phyloP scores from a whole-genome alignment of 2,113 vertebrate genomes.

The Mungos mungo region DNA sequence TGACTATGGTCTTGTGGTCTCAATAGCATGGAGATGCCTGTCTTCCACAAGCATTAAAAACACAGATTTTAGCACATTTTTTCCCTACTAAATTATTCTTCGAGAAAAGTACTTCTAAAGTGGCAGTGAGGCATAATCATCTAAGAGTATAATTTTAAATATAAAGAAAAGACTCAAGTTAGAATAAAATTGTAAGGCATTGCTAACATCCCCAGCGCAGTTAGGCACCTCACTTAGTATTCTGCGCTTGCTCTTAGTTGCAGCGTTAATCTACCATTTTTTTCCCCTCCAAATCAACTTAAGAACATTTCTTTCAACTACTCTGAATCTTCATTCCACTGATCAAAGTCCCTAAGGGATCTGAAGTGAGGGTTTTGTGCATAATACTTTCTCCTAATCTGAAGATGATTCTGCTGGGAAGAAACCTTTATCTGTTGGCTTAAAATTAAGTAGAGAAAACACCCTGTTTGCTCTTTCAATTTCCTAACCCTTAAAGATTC shows the following conservation, averaged over 20 bases:
- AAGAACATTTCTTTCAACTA: not conserved
- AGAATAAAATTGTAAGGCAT: not conserved
- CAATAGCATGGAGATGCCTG: no score
- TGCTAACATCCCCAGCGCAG: not conserved
- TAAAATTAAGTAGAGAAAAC: constrained; percentile 19
- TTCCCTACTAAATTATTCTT: not conserved
- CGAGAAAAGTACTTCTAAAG: constrained; percentile 24
- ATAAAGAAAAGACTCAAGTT: not conserved
- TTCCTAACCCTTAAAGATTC: not conserved
- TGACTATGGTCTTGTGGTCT: not conserved
- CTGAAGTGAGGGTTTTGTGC: not conserved
- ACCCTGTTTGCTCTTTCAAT: not conserved
- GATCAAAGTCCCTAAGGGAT: not conserved
- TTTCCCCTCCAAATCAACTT: not conserved
- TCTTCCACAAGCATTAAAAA: not conserved
- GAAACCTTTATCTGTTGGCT: not conserved
- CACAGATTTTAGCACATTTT: not conserved
- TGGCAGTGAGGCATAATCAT: not conserved
- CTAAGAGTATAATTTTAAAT: not conserved
- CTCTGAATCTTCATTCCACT: not conserved
- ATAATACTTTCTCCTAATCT: not conserved
- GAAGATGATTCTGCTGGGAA: not conserved
- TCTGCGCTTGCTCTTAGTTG: not conserved
- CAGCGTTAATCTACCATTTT: not conserved
- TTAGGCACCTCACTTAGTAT: not conserved